A percentile compares a stretch with the other conserved stretches of the same genome.
Evolutionary conservation across 2,888 invertebrate genomes (phyloP).

Genomic region (Oasisia sp.): DNA sequence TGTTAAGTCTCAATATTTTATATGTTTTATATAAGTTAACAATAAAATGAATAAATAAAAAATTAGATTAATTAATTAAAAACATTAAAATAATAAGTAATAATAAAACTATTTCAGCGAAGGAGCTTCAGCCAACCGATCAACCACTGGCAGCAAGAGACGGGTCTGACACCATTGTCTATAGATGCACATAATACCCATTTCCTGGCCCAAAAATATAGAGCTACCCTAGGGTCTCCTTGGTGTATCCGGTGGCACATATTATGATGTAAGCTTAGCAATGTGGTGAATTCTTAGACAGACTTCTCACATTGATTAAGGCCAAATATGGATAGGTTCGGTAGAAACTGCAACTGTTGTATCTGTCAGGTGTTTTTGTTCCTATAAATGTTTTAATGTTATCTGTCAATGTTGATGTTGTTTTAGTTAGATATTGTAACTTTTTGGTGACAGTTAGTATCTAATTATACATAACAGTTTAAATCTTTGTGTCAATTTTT

Average conservation of each 20-base stretch:
- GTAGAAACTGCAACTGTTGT: neutral
- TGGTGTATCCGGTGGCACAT: neutral
- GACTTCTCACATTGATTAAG: neutral
- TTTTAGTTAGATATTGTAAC: neutral
- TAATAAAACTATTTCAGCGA: no score
- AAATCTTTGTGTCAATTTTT: no score
- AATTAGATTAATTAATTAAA: no score
- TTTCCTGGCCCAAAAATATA: neutral
- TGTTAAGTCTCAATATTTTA: no score
- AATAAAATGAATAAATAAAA: no score
- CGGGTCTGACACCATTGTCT: no score
- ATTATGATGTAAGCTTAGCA: neutral
- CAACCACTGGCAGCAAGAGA: no score
- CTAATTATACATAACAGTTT: neutral
- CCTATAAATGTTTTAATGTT: neutral
- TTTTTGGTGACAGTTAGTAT: neutral
- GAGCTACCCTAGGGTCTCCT: neutral
- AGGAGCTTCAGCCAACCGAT: no score
- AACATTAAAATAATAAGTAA: no score
- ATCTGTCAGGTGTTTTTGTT: neutral
- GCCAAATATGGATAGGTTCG: neutral
- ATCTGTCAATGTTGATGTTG: neutral
- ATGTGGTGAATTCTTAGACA: neutral
- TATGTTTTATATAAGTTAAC: no score
- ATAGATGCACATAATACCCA: neutral